Conservation (phyloP, 23 tunicate genomes). For the Trididemnum nubilum region DNA sequence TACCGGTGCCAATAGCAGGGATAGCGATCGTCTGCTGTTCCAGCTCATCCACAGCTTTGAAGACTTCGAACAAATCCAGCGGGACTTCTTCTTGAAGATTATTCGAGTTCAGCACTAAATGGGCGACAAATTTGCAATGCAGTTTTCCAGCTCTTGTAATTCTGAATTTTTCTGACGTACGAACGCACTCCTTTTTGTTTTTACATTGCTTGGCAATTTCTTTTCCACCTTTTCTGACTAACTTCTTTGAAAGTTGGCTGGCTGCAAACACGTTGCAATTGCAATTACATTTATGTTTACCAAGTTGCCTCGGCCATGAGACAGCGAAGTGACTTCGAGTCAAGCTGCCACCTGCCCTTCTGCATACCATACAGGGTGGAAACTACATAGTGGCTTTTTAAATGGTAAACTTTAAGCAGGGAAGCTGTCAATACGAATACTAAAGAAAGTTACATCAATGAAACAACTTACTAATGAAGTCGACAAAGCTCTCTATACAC, state of each 20-base stretch:
- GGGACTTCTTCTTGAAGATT: background rate
- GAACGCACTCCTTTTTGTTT: background rate
- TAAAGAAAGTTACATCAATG: too few relatives aligned
- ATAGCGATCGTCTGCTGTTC: background rate
- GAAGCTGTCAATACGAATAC: too few relatives aligned
- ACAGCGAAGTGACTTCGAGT: too few relatives aligned
- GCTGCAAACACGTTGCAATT: background rate
- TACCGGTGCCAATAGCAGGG: slow-evolving; percentile 10
- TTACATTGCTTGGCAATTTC: background rate
- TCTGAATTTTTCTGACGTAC: background rate
- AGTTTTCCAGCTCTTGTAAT: background rate
- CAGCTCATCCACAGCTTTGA: background rate
- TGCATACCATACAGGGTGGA: too few relatives aligned
- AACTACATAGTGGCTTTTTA: too few relatives aligned
- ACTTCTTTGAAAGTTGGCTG: background rate
- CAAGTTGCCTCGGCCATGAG: too few relatives aligned
- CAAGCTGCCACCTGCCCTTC: too few relatives aligned
- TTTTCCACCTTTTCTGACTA: background rate
- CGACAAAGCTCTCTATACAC: too few relatives aligned
- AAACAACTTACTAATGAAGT: too few relatives aligned
- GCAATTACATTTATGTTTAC: background rate
- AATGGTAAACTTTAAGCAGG: too few relatives aligned
- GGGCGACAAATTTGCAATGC: background rate
- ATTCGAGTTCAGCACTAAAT: background rate
- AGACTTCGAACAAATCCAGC: background rate